Conservation (phyloP, 2,797 vertebrate genomes). For the Rhodeus uyekii region DNA sequence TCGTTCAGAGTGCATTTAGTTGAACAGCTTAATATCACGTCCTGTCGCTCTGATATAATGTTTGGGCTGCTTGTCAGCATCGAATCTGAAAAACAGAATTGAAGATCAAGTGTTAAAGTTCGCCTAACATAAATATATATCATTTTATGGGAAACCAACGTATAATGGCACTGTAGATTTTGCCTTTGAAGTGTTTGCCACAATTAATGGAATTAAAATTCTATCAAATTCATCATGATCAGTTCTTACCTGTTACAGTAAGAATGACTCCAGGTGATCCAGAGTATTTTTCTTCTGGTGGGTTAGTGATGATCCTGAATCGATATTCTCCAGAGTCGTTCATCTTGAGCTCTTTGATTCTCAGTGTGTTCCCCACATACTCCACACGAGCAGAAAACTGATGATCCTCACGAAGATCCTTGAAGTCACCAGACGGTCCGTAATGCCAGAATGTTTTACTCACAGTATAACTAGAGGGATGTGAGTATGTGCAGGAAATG, state of each 20-base stretch:
- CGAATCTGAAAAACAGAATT: constrained; percentile 25
- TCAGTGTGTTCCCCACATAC: constrained; percentile 52
- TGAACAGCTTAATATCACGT: constrained; percentile 18
- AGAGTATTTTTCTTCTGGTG: rapidly evolving
- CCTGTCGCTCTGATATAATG: not conserved
- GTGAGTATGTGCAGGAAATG: constrained; percentile 42
- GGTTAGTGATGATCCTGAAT: not conserved
- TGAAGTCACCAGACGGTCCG: rapidly evolving
- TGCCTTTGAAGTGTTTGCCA: no score
- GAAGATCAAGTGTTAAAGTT: not conserved
- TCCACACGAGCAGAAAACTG: constrained; percentile 36
- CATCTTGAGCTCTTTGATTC: constrained; percentile 52
- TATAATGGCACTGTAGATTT: no score
- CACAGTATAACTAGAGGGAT: not conserved
- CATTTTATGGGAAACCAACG: no score
- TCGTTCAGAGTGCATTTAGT: constrained; percentile 37
- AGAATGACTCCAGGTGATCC: constrained; percentile 54
- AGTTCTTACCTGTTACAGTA: constrained; percentile 47
- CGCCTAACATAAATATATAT: no score
- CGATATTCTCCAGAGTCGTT: constrained; percentile 58
- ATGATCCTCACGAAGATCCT: not conserved
- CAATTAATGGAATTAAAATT: no score
- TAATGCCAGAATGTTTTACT: constrained; percentile 45
- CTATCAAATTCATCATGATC: not conserved
- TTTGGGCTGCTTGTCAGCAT: not conserved